Conservation (phyloP, 1,140 invertebrate genomes). For the Chrysoperla carnea region DNA sequence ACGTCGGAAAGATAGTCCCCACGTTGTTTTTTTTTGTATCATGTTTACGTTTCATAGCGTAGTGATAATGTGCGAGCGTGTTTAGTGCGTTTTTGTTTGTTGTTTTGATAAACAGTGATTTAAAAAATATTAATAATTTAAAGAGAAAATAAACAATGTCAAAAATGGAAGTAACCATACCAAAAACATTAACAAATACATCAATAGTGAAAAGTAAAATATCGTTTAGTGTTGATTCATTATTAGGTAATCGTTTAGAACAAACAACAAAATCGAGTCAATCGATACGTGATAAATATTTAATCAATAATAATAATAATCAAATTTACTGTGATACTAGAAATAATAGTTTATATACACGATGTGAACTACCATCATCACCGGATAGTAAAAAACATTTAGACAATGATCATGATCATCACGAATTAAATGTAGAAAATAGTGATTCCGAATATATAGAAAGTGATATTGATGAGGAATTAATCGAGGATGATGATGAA, state of each 20-base stretch:
- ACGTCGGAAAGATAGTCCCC: no score
- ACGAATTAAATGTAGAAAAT: background rate
- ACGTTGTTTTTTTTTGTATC: no score
- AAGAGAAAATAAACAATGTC: background rate
- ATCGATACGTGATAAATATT: background rate
- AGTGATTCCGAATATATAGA: constrained; percentile 14
- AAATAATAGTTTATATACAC: no score
- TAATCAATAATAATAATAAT: no score
- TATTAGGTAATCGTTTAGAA: constrained; percentile 6
- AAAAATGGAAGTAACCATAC: background rate
- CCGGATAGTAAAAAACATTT: background rate
- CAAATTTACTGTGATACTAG: no score
- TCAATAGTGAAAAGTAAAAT: constrained; percentile 11
- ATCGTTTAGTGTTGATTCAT: constrained; percentile 22
- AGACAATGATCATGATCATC: background rate
- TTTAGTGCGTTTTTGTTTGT: no score
- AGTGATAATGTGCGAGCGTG: no score
- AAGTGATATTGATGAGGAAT: background rate
- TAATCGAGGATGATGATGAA: background rate
- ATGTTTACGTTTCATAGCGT: no score
- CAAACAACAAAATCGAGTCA: background rate
- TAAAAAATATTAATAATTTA: no score
- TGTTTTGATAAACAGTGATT: no score
- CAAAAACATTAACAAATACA: background rate
- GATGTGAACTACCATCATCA: no score